Evolutionary conservation across 2,888 invertebrate genomes (phyloP).

Genomic region (Leptopilina myrica): DNA sequence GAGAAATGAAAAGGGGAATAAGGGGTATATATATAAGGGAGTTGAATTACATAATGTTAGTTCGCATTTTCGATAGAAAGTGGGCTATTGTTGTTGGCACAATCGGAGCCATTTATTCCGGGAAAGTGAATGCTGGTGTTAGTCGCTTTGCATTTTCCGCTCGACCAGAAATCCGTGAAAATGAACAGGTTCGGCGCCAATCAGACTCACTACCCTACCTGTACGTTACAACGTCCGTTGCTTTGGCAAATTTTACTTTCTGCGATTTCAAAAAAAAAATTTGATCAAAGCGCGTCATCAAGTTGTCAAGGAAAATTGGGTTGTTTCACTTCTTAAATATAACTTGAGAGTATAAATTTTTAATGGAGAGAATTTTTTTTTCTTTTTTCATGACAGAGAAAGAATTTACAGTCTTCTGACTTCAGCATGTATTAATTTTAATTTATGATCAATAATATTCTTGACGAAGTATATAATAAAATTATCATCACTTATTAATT

Average conservation of each 20-base stretch:
- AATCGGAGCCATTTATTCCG: slow-evolving; percentile 33
- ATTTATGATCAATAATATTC: no score
- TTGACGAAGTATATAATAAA: no score
- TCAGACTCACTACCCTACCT: background rate
- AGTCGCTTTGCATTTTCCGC: slow-evolving; percentile 23
- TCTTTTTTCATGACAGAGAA: no score
- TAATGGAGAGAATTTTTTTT: no score
- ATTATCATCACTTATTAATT: no score
- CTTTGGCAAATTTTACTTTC: background rate
- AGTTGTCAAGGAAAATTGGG: background rate
- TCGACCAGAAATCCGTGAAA: slow-evolving; percentile 15
- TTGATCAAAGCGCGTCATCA: background rate
- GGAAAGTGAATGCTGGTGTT: slow-evolving; percentile 31
- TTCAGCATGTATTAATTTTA: no score
- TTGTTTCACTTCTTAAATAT: background rate
- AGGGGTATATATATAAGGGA: slow-evolving; percentile 6
- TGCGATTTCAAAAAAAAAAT: slow-evolving; percentile 21
- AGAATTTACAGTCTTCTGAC: no score
- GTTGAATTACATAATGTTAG: slow-evolving; percentile 31
- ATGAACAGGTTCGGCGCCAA: slow-evolving; percentile 27
- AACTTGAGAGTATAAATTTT: no score
- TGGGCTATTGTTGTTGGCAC: slow-evolving; percentile 31
- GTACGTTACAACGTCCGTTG: background rate
- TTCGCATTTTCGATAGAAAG: slow-evolving; percentile 32
- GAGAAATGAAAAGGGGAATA: slow-evolving; percentile 22